A percentile compares a stretch with the other conserved stretches of the same genome.
phyloP scores from a whole-genome alignment of 2,888 invertebrate genomes.

The Micoletzkya japonica region DNA sequence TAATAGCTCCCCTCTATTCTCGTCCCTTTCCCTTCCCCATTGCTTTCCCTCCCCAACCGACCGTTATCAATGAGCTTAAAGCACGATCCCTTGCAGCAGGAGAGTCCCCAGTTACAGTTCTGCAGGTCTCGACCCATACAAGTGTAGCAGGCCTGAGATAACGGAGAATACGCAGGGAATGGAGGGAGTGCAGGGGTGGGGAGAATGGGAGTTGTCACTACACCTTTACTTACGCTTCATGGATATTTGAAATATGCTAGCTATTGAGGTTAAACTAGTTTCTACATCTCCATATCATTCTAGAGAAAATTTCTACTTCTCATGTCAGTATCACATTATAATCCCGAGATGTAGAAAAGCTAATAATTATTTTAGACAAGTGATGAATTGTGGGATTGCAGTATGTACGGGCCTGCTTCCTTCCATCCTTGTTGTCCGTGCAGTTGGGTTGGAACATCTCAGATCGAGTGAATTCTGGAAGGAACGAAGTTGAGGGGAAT shows the following conservation, averaged over 20 bases:
- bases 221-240: no score
- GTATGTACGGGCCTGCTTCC: conserved; percentile 21
- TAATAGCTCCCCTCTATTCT: background rate
- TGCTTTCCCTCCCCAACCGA: conserved; percentile 23
- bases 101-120: conserved; percentile 47
- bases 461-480: background rate
- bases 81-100: conserved; percentile 55
- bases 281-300: no score
- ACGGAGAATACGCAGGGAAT: no score
- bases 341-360: no score
- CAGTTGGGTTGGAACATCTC: conserved; percentile 36
- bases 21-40: background rate
- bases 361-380: no score
- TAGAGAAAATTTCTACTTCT: no score
- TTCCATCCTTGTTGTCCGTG: conserved; percentile 32
- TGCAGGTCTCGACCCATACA: conserved; percentile 53
- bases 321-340: no score
- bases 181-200: conserved; percentile 36
- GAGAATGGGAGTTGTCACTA: no score
- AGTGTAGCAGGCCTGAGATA: conserved; percentile 28
- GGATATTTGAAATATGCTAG: no score
- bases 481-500: background rate
- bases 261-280: no score
- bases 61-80: conserved; percentile 51
- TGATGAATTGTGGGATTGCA: background rate